Evolutionary conservation across 1,140 invertebrate genomes (phyloP).

Genomic region (Condylostylus longicornis): DNA sequence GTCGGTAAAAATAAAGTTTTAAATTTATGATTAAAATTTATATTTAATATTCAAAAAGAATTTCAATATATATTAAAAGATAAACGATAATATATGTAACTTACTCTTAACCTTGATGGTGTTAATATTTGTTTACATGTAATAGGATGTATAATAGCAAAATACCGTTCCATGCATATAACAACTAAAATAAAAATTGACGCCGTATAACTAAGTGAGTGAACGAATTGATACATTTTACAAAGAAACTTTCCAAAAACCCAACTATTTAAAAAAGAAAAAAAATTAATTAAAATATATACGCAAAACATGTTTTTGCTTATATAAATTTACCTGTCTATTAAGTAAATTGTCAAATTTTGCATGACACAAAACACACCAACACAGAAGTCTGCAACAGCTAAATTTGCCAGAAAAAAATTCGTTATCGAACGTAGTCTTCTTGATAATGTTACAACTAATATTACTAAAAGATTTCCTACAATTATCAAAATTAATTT

Average conservation of each 20-base stretch:
- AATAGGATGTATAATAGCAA: slow-evolving; percentile 69
- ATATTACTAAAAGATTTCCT: slow-evolving; percentile 70
- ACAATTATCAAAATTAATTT: too few relatives aligned
- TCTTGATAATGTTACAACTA: slow-evolving; percentile 61
- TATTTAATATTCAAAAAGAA: too few relatives aligned
- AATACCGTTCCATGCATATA: slow-evolving; percentile 66
- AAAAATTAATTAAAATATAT: slow-evolving; percentile 4
- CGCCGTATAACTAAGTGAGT: slow-evolving; percentile 62
- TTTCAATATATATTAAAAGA: too few relatives aligned
- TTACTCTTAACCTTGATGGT: slow-evolving; percentile 48
- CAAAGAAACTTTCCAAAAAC: slow-evolving; percentile 63
- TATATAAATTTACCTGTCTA: slow-evolving; percentile 39
- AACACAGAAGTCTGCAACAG: slow-evolving; percentile 69
- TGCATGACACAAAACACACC: slow-evolving; percentile 75
- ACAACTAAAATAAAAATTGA: slow-evolving; percentile 68
- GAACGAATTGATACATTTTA: slow-evolving; percentile 71
- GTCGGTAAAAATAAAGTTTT: too few relatives aligned
- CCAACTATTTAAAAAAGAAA: slow-evolving; percentile 44
- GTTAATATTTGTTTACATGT: slow-evolving; percentile 62
- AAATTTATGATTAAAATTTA: too few relatives aligned
- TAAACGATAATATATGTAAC: too few relatives aligned
- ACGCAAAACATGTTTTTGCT: slow-evolving; percentile 9
- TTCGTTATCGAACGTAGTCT: slow-evolving; percentile 67
- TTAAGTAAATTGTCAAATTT: slow-evolving; percentile 61
- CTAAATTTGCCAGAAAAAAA: slow-evolving; percentile 70